Base-by-base conservation (phyloP, 1,140 invertebrate genomes). In the Archivesica marissinica region DNA sequence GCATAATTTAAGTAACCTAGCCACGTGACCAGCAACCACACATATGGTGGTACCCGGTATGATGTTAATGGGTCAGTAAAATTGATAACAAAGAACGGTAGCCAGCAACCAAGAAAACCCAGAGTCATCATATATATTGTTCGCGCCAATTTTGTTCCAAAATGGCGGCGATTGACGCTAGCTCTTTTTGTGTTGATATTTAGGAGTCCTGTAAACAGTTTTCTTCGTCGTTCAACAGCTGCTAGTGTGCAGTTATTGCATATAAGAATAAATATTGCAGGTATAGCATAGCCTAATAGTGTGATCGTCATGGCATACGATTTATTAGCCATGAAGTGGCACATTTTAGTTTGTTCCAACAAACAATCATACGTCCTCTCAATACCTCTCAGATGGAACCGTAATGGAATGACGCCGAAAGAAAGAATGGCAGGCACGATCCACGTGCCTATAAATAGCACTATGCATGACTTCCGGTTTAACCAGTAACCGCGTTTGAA, bases 31-130 rank as follows among this genome's bases (percentile, higher is more conserved):
- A 78, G 41, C 13, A 64, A 23, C 76, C 76, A 78, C 9, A 78
- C 47, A 38, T 78, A 78, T 2, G 17, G n/a, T 78, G 76, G 76
- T 61, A 78, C 76, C 56, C 76, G 54, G 76, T 78, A 78, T n/a
- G 38, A 41, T 44, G 56, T 44, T 11, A 78, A 30, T 28, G 76
- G 76, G 47, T 78, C 76, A 2, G 41, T 28, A n/a, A 44, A 35
- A 28, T 41, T 54, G 28, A 78, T 64, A 0, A 78, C 39, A 41
- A 64, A 78, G 28, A 44, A 78, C 23, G 76, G 76, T 7, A 64
- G 33, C 76, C 76, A 78, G 25, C 54, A 78, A 25, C 30, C 44
- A 15, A 78, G 33, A 28, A 41, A 41, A 17, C 38, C 23, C 6
- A 7, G 47, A 38, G 76, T 35, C 39, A 64, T 44, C n/a, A 44